Base-by-base conservation (phyloP, 2,113 vertebrate genomes). In the Gorsachius goisagi region DNA sequence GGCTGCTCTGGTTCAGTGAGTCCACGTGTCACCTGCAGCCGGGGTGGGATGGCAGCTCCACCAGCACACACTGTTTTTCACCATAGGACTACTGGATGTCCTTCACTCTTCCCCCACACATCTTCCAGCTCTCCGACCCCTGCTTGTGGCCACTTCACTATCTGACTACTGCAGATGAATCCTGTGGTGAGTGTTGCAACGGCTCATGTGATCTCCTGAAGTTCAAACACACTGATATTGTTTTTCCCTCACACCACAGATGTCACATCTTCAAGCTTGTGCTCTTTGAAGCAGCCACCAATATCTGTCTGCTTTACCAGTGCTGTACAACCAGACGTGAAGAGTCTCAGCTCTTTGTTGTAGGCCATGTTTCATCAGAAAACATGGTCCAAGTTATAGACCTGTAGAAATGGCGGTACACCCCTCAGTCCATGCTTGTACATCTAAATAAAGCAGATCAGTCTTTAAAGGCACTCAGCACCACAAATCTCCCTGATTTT, bases 141-240 rank as follows among this genome's bases (percentile, higher is more conserved):
- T 13, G 11, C 37, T 49, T 9, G 24, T 41, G 45, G 59, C 21
- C 5, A 28, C 63, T 92, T 83, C 18, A n/a, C 15, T 44, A 8
- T 56, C 58, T 88, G 26, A 77, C 17, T 37, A 37, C 17, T 32
- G 66, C 39, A 62, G 58, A 59, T 60, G 58, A 83, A 79, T 11
- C 37, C 66, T 79, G 18, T 73, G 62, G 26, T 35, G 24, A 62
- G 21, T 5, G n/a, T 66, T 69, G 55, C 67, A 68, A 47, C 41
- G 60, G 15, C 33, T 91, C 1, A 0, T 0, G 0, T 2, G 2
- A n/a, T 73, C 14, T 68, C 9, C 35, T 80, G 75, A 27, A 69
- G 14, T 32, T 83, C 28, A 74, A 62, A 77, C 24, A 28, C 8
- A 28, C 27, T 52, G 58, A 28, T 60, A 32, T 0, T 52, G 15